A percentile compares a stretch with the other conserved stretches of the same genome.
Conservation (phyloP, 2,797 vertebrate genomes). For the Rousettus madagascariensis region DNA sequence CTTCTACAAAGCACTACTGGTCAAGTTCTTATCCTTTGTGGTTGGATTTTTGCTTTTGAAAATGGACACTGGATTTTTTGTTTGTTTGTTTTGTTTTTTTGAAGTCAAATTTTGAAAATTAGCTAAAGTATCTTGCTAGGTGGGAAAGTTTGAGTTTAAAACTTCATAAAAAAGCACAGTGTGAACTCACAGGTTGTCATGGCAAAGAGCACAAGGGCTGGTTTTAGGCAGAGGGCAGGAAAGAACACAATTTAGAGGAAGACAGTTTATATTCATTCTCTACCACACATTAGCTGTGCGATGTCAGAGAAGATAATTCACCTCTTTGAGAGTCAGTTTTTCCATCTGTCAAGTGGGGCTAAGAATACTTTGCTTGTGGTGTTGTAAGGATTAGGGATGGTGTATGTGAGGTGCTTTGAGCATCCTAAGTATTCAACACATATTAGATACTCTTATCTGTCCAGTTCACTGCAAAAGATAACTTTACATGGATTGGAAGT, state of each 20-base stretch:
- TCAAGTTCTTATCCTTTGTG: neutral
- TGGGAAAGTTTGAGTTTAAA: neutral
- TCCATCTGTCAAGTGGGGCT: neutral
- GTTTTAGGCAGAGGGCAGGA: neutral
- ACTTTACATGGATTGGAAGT: neutral
- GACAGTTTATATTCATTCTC: neutral
- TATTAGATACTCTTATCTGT: neutral
- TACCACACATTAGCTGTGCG: neutral
- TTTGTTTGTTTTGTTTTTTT: neutral
- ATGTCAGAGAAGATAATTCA: neutral
- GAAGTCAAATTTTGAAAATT: neutral
- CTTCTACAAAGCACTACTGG: neutral
- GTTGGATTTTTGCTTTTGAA: neutral
- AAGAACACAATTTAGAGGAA: neutral
- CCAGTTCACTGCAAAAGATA: neutral
- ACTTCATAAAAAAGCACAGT: neutral
- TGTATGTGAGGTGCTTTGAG: neutral
- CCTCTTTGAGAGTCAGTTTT: neutral
- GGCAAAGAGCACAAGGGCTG: neutral
- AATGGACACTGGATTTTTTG: neutral
- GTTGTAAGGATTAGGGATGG: neutral
- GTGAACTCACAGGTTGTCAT: neutral
- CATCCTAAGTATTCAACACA: neutral
- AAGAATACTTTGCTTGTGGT: neutral
- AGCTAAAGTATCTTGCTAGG: neutral